Percentiles rank a stretch among this genome's conserved stretches.
These are phyloP conservation scores for Congeria kusceri DNA, from an alignment of 2,888 invertebrate species.

Conservation along the genomic window DNA sequence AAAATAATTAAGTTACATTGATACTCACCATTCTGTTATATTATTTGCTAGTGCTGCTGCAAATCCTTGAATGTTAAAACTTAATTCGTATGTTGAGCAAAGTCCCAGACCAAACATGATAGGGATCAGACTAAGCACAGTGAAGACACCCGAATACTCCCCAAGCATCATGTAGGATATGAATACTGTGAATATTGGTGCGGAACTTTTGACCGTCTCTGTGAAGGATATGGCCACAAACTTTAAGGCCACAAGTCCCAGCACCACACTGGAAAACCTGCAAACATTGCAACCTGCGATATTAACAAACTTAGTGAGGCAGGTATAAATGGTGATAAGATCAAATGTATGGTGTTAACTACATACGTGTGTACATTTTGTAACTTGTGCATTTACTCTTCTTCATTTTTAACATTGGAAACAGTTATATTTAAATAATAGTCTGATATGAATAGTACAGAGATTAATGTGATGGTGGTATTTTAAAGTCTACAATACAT, in stretches of 20 bases:
- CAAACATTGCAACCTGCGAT: slow-evolving; percentile 67
- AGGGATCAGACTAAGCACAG: slow-evolving; percentile 90
- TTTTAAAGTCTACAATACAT: no score
- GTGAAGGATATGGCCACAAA: slow-evolving; percentile 93
- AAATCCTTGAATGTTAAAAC: slow-evolving; percentile 91
- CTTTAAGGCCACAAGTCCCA: slow-evolving; percentile 91
- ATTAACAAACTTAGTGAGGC: no score
- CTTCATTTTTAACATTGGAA: no score
- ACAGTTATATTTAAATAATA: no score
- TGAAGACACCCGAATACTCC: slow-evolving; percentile 86
- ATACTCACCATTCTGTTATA: slow-evolving; percentile 90
- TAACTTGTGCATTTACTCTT: no score
- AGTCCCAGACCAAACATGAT: slow-evolving; percentile 92
- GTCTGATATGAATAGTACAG: no score
- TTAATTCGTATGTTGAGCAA: slow-evolving; percentile 92
- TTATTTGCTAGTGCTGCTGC: slow-evolving; percentile 91
- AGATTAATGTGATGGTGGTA: no score
- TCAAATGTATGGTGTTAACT: no score
- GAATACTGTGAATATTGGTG: slow-evolving; percentile 92
- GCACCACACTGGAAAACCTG: slow-evolving; percentile 90
- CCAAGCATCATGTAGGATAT: slow-evolving; percentile 88
- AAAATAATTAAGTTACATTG: no score
- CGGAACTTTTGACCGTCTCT: slow-evolving; percentile 93
- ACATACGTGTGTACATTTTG: no score
- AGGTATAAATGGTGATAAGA: no score